phyloP scores from a whole-genome alignment of 2,797 vertebrate species.

The Fringilla coelebs region DNA sequence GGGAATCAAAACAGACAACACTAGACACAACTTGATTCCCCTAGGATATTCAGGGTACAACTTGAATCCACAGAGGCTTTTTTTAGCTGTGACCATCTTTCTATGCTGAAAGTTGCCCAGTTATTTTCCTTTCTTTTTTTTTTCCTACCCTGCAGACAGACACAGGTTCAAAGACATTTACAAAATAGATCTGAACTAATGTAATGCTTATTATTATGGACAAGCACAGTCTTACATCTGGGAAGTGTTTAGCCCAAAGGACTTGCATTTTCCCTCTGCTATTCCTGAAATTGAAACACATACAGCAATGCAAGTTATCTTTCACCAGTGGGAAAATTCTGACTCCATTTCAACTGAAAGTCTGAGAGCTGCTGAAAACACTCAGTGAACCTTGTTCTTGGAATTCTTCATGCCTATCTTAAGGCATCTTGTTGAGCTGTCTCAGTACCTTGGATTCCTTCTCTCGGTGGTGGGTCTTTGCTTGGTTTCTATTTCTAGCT shows the following conservation, averaged over 20 bases:
- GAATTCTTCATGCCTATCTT: not conserved
- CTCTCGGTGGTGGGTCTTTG: not conserved
- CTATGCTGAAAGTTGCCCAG: not conserved
- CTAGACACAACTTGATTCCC: not conserved
- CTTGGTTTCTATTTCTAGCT: not conserved
- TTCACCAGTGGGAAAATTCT: not conserved
- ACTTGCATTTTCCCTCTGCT: not conserved
- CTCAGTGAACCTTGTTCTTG: not conserved
- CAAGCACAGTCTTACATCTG: not conserved
- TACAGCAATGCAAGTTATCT: not conserved
- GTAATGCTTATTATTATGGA: not conserved
- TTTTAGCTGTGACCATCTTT: not conserved
- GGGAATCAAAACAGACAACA: not conserved
- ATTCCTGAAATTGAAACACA: not conserved
- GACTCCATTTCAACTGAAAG: not conserved
- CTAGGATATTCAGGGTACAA: not conserved
- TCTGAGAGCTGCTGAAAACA: not conserved
- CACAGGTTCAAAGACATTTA: constrained; percentile 24
- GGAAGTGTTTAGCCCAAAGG: not conserved
- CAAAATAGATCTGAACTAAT: not conserved
- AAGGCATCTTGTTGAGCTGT: not conserved
- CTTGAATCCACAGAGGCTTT: not conserved
- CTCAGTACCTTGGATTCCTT: not conserved
- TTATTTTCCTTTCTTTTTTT: not conserved
- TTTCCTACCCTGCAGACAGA: not conserved